phyloP scores from a whole-genome alignment of 2,113 vertebrate genomes.

The Corythornis cristatus region DNA sequence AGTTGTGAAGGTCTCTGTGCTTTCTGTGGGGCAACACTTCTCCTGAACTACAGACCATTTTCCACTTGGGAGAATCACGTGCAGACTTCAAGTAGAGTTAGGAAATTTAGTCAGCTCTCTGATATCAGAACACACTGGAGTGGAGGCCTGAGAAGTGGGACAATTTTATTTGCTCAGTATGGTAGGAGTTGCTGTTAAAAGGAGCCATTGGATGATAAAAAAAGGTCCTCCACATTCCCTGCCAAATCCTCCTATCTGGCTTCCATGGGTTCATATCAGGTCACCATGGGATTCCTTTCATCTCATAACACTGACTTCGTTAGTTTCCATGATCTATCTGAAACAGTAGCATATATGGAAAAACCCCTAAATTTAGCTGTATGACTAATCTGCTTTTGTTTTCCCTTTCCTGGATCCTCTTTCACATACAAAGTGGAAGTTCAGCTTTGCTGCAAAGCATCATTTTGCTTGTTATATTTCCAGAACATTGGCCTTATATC shows the following conservation, averaged over 20 bases:
- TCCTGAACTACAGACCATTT: neutral
- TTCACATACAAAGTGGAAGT: constrained; percentile 42
- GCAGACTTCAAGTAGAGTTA: neutral
- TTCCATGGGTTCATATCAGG: constrained; percentile 50
- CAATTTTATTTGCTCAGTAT: neutral
- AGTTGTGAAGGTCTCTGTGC: neutral
- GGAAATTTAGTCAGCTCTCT: neutral
- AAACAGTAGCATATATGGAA: constrained; percentile 47
- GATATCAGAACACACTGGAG: neutral
- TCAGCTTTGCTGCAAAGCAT: constrained; percentile 7
- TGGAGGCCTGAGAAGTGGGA: neutral
- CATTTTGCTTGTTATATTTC: constrained; percentile 38
- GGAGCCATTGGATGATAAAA: constrained; percentile 31
- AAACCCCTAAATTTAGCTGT: constrained; percentile 7
- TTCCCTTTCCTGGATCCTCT: constrained; percentile 15
- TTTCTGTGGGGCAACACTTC: neutral
- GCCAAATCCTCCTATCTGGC: constrained; percentile 48
- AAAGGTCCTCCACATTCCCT: constrained; percentile 15
- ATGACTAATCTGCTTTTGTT: constrained; percentile 31
- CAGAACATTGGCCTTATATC: constrained; percentile 28
- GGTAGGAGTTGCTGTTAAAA: constrained; percentile 21
- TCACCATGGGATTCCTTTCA: constrained; percentile 47
- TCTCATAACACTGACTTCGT: constrained; percentile 58
- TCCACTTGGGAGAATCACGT: neutral
- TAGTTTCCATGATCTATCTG: constrained; percentile 61